Conservation (phyloP, 2,113 vertebrate species). For the Nibea coibor region DNA sequence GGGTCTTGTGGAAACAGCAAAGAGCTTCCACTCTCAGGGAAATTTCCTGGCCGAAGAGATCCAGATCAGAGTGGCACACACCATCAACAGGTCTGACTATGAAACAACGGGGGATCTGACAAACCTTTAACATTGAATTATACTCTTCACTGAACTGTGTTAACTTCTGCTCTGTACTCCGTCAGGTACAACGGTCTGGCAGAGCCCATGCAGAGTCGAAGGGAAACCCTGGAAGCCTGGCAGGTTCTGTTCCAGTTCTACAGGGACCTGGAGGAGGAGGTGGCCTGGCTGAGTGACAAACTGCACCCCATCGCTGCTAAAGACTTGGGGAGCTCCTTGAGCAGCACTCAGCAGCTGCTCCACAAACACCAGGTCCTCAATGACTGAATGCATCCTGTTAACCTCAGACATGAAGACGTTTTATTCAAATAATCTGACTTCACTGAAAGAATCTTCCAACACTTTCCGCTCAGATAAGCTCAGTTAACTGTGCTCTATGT, state of each 20-base stretch:
- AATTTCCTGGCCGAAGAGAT: slow-evolving; percentile 87
- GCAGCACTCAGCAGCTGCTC: slow-evolving; percentile 81
- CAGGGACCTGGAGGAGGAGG: slow-evolving; percentile 88
- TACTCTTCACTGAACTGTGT: neutral
- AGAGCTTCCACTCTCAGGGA: slow-evolving; percentile 81
- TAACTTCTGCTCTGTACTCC: accelerated
- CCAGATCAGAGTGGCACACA: slow-evolving; percentile 81
- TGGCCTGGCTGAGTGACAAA: slow-evolving; percentile 87
- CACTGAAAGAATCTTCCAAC: neutral
- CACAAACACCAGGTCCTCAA: slow-evolving; percentile 89
- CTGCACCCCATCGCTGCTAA: slow-evolving; percentile 76
- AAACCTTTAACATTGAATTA: too few species aligned
- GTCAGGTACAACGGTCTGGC: slow-evolving; percentile 85
- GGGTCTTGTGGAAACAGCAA: slow-evolving; percentile 82
- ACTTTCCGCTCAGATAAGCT: neutral
- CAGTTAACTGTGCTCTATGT: neutral
- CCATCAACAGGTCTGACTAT: slow-evolving; percentile 84
- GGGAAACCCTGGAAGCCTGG: slow-evolving; percentile 85
- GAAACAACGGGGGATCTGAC: too few species aligned
- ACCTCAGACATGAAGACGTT: neutral
- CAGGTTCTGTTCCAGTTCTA: slow-evolving; percentile 88
- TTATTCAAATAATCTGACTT: neutral
- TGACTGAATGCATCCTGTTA: too few species aligned
- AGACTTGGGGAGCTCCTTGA: slow-evolving; percentile 85
- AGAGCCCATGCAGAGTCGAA: slow-evolving; percentile 83